Percentiles rank a stretch among this genome's conserved stretches.
phyloP scores from a whole-genome alignment of 64 coral and sea anemone genomes.

The Pocillopora verrucosa region DNA sequence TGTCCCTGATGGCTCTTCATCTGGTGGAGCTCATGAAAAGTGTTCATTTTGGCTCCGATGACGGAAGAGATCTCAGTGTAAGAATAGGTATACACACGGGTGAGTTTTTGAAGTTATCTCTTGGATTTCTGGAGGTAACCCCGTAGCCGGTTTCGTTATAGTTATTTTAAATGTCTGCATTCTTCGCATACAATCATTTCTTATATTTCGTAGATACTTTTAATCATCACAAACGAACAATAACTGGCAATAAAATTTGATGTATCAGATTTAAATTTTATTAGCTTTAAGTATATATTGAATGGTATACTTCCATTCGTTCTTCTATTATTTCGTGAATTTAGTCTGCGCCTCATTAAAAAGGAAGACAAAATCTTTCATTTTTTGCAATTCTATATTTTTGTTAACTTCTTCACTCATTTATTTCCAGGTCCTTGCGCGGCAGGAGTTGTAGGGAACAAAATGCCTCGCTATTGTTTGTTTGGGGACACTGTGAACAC shows the following conservation, averaged over 20 bases:
- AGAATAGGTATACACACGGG: slow-evolving; percentile 30
- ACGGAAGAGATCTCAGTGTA: slow-evolving; percentile 10
- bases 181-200: no score
- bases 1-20: slow-evolving; percentile 50
- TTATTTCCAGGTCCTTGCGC: slow-evolving; percentile 57
- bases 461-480: slow-evolving; percentile 82
- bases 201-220: background rate
- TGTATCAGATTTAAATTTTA: no score
- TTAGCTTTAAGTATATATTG: no score
- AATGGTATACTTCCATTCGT: no score
- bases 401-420: background rate
- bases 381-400: no score
- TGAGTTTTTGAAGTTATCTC: background rate
- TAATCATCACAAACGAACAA: background rate
- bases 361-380: background rate
- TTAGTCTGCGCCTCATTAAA: no score
- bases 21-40: slow-evolving; percentile 37
- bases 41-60: background rate
- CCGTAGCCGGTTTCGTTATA: no score
- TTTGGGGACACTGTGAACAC: slow-evolving; percentile 86
- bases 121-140: no score
- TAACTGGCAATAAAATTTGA: background rate
- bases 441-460: slow-evolving; percentile 78
- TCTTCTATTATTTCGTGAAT: no score
- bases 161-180: no score